phyloP scores from a whole-genome alignment of 2,888 invertebrate species.

The Watsonalla binaria region DNA sequence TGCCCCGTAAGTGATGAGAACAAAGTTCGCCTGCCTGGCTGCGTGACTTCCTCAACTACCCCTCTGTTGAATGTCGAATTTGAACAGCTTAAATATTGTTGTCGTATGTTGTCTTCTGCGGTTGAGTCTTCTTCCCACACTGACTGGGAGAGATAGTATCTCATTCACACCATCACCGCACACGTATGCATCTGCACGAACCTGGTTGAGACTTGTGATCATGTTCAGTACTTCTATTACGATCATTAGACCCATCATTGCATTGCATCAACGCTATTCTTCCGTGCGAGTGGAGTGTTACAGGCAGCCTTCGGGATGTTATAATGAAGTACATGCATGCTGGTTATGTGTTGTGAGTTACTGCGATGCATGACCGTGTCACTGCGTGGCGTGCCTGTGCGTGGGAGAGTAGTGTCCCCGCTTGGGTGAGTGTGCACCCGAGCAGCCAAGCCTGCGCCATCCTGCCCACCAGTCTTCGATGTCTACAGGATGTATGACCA shows the following conservation, averaged over 20 bases:
- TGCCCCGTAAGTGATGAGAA: constrained; percentile 81
- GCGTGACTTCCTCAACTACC: constrained; percentile 42
- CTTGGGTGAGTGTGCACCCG: constrained; percentile 7
- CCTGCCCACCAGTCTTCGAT: neutral
- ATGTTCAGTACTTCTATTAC: constrained; percentile 40
- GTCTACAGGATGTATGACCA: neutral
- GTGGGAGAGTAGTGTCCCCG: constrained; percentile 30
- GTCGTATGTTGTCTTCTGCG: constrained; percentile 61
- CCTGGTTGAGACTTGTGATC: constrained; percentile 46
- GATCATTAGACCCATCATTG: constrained; percentile 54
- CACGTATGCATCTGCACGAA: constrained; percentile 61
- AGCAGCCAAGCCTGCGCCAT: neutral
- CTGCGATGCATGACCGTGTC: constrained; percentile 54
- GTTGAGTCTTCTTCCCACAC: constrained; percentile 58
- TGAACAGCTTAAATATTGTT: constrained; percentile 60
- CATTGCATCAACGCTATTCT: constrained; percentile 51
- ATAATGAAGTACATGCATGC: constrained; percentile 56
- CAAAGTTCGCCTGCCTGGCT: constrained; percentile 50
- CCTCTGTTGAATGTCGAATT: constrained; percentile 58
- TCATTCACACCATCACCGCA: constrained; percentile 55
- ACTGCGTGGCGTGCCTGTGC: constrained; percentile 33
- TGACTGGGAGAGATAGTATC: constrained; percentile 61
- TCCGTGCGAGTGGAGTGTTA: constrained; percentile 36
- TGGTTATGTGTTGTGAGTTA: constrained; percentile 36
- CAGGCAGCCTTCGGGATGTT: constrained; percentile 35